Base-by-base conservation (phyloP, 2,113 vertebrate species). In the Silurus meridionalis region DNA sequence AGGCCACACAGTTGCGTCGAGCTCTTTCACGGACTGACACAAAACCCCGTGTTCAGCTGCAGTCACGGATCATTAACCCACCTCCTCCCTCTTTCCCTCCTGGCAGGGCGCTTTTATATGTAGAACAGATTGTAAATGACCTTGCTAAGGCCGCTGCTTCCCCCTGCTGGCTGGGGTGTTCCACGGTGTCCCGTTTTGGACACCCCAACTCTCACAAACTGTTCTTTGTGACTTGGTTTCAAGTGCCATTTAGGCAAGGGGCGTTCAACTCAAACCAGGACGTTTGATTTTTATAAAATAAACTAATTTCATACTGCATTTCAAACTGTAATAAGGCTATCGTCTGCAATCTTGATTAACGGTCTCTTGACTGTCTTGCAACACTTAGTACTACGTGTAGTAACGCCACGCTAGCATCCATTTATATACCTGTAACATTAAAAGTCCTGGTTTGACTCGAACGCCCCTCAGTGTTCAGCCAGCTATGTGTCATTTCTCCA, bases 81-180 rank as follows among this genome's bases (percentile, higher is more conserved):
- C 95, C 95, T 96, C 94, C 93, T 95, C 92, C 94, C 95, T 93
- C 37, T 37, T 37, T 37, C 78, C 50, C 71, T 61, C 72, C 23
- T 63, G 53, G 80, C 83, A 83, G 75, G 7, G 63, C 61, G 50
- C 87, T 79, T 78, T 90, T 82, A 86, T 86, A 87, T 89, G 84
- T 87, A 67, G 82, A 89, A 80, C 87, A 88, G 85, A 89, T 89
- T 86, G 81, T 64, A 69, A 55, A 28, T 58, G 61, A 87, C 61
- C 48, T 53, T 92, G 82, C 80, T 83, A 85, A 83, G 37, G 75
- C 57, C 91, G 72, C 74, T 89, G 84, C 91, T 92, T 90, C 91
- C 93, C 91, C 93, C 94, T 94, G 91, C 92, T 91, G 94, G 90
- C 82, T 52, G 85, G 86, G 74, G 61, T 83, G 82, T 82, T 80